Base-by-base conservation (phyloP, 23 tunicate genomes). In the Trididemnum clinides region DNA sequence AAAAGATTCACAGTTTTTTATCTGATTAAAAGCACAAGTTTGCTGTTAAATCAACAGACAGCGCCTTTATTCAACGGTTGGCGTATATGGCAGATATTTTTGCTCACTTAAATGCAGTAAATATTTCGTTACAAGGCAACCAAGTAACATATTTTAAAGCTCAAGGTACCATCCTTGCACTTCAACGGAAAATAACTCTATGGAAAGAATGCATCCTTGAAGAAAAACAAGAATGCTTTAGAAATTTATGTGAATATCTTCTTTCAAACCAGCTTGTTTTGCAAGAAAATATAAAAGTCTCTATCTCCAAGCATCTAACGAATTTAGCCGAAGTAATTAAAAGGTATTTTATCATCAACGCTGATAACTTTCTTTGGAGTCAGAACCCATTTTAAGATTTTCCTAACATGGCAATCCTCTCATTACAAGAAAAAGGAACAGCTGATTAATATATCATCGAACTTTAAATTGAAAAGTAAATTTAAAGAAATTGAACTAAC, bases 121-220 rank as follows among this genome's bases (percentile, higher is more conserved):
- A 66, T 66, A 66, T 31, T 66, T 66, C 75, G 75, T 66, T 66
- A 66, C 75, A 31, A 66, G 75, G 75, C 37, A 66, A 66, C 75
- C 30, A 66, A 66, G 75, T 66, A n/a, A 66, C 75, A 66, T 31
- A 66, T 66, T 29, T 31, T 37, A 66, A 28, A 66, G 75, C 75
- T 66, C 75, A 66, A 66, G 75, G 37, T 29, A 66, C 75, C 75
- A 66, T 66, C 75, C 75, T 66, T 66, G 75, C 37, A 66, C 75
- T 66, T 66, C 37, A 66, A 66, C 75, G 75, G n/a, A 66, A 66
- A 66, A 66, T 66, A 66, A 66, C 30, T 66, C 37, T 66, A 66
- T 66, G 75, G 75, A 66, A 66, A 66, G 75, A 66, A 66, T 66
- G 75, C 75, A 66, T 66, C 37, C 75, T 66, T 66, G 75, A 66